A percentile compares a stretch with the other conserved stretches of the same genome.
These are phyloP conservation scores for Lagria hirta DNA, from an alignment of 2,888 invertebrate species.

Conservation along the genomic window DNA sequence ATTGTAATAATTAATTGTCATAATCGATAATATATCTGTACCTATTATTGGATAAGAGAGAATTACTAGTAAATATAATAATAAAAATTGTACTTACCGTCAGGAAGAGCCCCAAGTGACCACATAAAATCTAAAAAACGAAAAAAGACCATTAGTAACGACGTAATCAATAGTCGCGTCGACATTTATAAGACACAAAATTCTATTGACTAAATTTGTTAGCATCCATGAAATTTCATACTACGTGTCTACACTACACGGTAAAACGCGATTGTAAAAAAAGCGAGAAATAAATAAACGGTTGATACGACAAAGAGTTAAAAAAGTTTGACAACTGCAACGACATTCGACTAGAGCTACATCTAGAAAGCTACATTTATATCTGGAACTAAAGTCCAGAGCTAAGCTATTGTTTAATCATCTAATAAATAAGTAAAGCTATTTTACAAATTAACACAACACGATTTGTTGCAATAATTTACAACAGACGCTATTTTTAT, in stretches of 20 bases:
- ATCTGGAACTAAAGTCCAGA: no score
- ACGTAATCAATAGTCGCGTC: slow-evolving; percentile 24
- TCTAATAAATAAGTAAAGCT: no score
- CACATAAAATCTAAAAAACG: slow-evolving; percentile 94
- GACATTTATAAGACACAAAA: slow-evolving; percentile 35
- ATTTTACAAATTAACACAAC: no score
- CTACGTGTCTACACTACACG: slow-evolving; percentile 49
- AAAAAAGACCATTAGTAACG: slow-evolving; percentile 48
- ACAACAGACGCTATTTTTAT: no score
- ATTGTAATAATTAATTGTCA: no score
- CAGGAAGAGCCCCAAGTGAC: slow-evolving; percentile 97
- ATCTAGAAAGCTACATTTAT: no score
- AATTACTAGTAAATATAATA: slow-evolving; percentile 3
- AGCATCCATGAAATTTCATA: slow-evolving; percentile 56
- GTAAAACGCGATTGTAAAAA: slow-evolving; percentile 17
- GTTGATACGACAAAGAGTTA: slow-evolving; percentile 23
- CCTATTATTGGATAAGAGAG: background rate
- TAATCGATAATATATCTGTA: no score
- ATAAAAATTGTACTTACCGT: slow-evolving; percentile 71
- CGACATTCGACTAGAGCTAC: slow-evolving; percentile 43
- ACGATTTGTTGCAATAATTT: no score
- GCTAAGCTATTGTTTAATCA: no score
- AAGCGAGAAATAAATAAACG: slow-evolving; percentile 24
- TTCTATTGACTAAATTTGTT: slow-evolving; percentile 38
- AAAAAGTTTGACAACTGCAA: slow-evolving; percentile 37